Conservation (phyloP, 2,113 vertebrate species). For the Pandion haliaetus region DNA sequence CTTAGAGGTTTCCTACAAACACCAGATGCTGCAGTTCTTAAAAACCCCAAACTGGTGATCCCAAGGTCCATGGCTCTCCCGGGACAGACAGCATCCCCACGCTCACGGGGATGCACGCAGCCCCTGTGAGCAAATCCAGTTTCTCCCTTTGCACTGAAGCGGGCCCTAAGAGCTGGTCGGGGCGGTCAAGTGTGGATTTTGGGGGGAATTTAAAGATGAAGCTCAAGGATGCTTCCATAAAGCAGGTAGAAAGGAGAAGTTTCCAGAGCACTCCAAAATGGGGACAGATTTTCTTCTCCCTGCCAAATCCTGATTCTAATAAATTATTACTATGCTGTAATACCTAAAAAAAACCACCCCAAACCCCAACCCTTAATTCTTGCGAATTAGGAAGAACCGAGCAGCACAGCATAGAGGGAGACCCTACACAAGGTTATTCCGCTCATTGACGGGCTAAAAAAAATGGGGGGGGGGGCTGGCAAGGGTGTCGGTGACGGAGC, state of each 20-base stretch:
- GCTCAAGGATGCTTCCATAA: background rate
- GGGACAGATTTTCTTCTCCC: background rate
- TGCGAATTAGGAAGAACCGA: background rate
- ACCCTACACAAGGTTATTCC: background rate
- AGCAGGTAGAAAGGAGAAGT: background rate
- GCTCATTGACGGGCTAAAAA: background rate
- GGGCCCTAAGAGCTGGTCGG: background rate
- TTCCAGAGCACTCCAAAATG: background rate
- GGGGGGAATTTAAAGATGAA: background rate
- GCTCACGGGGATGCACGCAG: background rate
- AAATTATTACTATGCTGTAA: background rate
- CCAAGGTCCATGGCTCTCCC: fast-evolving
- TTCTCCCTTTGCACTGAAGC: fast-evolving
- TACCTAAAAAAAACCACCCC: background rate
- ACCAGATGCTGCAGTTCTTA: background rate
- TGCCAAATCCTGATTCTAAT: background rate
- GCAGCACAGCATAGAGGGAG: no score
- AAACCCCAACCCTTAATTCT: background rate
- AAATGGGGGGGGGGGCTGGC: no score
- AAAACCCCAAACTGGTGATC: background rate
- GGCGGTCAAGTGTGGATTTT: fast-evolving
- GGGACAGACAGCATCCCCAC: no score
- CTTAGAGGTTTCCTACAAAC: background rate
- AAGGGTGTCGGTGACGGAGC: background rate
- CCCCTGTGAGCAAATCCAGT: fast-evolving